Base-by-base conservation (phyloP, 2,888 invertebrate species). In the Nasonia oneida region DNA sequence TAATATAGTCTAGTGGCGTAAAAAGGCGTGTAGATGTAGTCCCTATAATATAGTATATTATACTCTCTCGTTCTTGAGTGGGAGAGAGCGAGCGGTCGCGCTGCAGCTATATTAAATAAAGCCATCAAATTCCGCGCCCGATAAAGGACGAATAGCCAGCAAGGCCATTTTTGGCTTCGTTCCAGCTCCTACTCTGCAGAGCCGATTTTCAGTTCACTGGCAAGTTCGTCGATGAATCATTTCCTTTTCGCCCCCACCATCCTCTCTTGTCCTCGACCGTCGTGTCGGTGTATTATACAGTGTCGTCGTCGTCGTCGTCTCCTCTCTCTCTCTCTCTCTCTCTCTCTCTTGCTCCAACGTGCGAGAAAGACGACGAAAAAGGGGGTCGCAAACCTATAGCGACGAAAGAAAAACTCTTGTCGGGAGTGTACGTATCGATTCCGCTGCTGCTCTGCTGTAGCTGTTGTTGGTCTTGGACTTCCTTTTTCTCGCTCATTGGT, bases 201-300 rank as follows among this genome's bases (percentile, higher is more conserved):
- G 78, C 53, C 78, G 79, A 84, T 87, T 87, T 87, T 82, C 86
- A 87, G 84, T 84, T 82, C 81, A 84, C 78, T 81, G 83, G 86
- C 84, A 82, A 83, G 86, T 87, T 84, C 86, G 86, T 74, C 84
- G 86, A 87, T 87, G 86, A 87, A 87, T 87, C 86, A 87, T 87
- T 87, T 87, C 86, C 82, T 82, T 82, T 37, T 64, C 15, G 42
- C 37, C 74, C 57, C 70, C 61, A 23, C n/a, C 29, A 8, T 47
- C n/a, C 57, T 47, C 64, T 74, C 67, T 82, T 50, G 23, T 50
- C 50, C 47, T 79, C 78, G n/a, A 37, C 77, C 61, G 57, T 57
- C 64, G 29, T 23, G 29, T n/a, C 39, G 37, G 67, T 23, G 50
- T 57, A 53, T 75, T 10, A 33, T n/a, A n/a, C 37, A 37, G 37